Evolutionary conservation across 2,888 invertebrate species (phyloP), one percentile per base, ranked within the genome.

Genomic region (Cylloceria caligata): DNA sequence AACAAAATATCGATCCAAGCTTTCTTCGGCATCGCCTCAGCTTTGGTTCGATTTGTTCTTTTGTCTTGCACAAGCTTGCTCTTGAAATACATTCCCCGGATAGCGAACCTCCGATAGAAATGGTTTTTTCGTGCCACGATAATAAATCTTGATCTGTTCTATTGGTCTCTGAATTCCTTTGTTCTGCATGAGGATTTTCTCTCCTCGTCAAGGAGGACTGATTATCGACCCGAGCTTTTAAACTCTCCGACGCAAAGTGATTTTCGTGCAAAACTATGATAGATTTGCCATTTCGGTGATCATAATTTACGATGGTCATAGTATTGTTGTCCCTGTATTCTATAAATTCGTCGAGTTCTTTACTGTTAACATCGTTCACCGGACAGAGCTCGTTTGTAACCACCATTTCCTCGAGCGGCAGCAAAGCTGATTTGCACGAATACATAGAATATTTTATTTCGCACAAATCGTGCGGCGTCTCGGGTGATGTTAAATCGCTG

Each of bases 391-490:
- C 24, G 73, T 67, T 6, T 16, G 2, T 13, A 71, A 49, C 42
- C 34, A 60, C 16, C 0, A 80, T 62, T 64, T 73, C 72, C 47
- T 87, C 87, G 34, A 86, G 81, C 3, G 84, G 81, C 39, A 84
- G 42, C 65, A 83, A 68, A 5, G 79, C 60, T 13, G 86, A 55
- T 76, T 52, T 64, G 16, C 47, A 65, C 1, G 85, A 84, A 77
- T 80, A 85, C 3, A 86, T 13, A 13, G 86, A 77, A 64, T 86
- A 87, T 49, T 84, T 81, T 16, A 83, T 78, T 55, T 79, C 84
- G 45, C 74, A 80, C 78, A 88, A 79, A 60, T 82, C 81, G 21
- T 78, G 81, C 13, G 86, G 78, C n/a, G 84, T 84, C 13, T 78
- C 64, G 0, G 87, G 84, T 4, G 87, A 87, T 47, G 84, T 80